Conservation (phyloP, 2,888 invertebrate genomes). For the Theodoxus fluviatilis region DNA sequence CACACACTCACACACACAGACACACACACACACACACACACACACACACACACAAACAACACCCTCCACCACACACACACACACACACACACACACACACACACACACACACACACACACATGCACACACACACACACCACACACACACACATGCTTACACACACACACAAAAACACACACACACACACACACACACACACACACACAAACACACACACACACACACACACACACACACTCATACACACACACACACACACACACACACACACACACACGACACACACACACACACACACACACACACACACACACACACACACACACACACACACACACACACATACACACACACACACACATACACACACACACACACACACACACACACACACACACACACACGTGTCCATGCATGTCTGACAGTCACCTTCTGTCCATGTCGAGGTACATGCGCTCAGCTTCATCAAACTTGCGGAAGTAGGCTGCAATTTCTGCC, state of each 20-base stretch:
- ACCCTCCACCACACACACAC: no score
- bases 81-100: no score
- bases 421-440: constrained; percentile 3
- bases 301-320: not conserved
- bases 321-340: constrained; percentile 19
- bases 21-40: no score
- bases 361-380: constrained; percentile 3
- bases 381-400: not conserved
- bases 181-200: not conserved
- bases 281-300: not conserved
- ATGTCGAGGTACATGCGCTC: not conserved
- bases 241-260: not conserved
- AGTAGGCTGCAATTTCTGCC: constrained; percentile 90
- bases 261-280: not conserved
- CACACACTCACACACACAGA: no score
- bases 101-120: no score
- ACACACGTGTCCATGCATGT: not conserved
- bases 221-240: not conserved
- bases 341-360: constrained; percentile 10
- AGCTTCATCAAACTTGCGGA: constrained; percentile 81
- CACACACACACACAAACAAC: no score
- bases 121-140: not conserved
- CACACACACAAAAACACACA: not conserved
- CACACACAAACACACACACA: not conserved
- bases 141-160: not conserved